Evolutionary conservation across 2,888 invertebrate species (phyloP), one percentile per base, ranked within the genome.

Genomic region (Oligia latruncula): DNA sequence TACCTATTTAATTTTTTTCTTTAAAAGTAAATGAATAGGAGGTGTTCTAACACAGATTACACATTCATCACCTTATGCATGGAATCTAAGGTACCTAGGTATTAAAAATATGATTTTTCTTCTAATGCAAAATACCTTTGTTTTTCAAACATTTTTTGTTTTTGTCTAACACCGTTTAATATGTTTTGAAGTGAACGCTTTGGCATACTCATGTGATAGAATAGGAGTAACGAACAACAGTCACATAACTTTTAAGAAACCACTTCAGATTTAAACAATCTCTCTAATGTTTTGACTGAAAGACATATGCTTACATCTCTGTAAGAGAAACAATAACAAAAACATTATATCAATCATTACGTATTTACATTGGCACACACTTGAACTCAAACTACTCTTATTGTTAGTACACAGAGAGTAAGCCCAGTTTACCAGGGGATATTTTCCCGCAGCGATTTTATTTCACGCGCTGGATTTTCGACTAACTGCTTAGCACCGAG

Each of bases 351-450:
- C 52, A 66, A 35, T 71, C 65, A 67, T 29, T 62, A 20, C 15
- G 55, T 80, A 64, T 83, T 68, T 83, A 83, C 58, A 43, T 70
- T 77, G 58, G 64, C 58, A 66, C 62, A 64, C 40, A 64, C 15
- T 35, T 23, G 55, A 23, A 43, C 20, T 20, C 43, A 60, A 60
- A 80, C 4, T 68, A 82, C 15, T 49, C 17, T 35, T 46, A 20
- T 43, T 60, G 35, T 35, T 40, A 46, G 17, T 46, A 11, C 13
- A 49, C 29, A 77, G 11, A 71, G 4, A 65, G 20, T 62, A 29
- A 0, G 52, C 20, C 52, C 17, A 52, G 52, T 23, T 23, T 58
- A 23, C 23, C 58, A 23, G 9, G 58, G 9, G 23, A 58, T 58
- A 58, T 23, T 23, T 58, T 58, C 23, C 23, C 23, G 23, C 23